phyloP scores from a whole-genome alignment of 2,797 vertebrate genomes.

The Garrulus glandarius region DNA sequence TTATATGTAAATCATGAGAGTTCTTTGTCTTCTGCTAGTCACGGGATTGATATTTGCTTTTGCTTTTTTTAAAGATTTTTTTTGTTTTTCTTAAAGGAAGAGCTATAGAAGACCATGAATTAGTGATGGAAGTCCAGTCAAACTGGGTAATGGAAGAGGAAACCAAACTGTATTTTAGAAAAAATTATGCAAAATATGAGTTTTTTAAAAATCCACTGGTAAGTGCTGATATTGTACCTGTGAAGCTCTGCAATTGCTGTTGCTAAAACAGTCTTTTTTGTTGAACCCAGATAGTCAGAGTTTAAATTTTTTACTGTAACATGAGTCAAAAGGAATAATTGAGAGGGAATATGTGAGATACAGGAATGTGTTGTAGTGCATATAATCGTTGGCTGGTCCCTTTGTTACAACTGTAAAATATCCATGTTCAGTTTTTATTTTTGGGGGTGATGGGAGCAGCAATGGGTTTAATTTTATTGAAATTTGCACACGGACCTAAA shows the following conservation, averaged over 20 bases:
- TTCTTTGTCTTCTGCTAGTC: background rate
- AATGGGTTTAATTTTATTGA: background rate
- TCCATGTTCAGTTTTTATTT: background rate
- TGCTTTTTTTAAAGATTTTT: background rate
- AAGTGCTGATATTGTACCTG: slow-evolving; percentile 51
- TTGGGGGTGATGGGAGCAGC: background rate
- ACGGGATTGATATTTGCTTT: background rate
- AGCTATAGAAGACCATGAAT: slow-evolving; percentile 95
- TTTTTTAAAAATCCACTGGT: slow-evolving; percentile 97
- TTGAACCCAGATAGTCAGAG: background rate
- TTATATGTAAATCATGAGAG: background rate
- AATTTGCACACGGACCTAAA: accelerated
- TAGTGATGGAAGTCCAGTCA: slow-evolving; percentile 89
- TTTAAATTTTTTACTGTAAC: background rate
- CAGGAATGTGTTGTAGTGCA: background rate
- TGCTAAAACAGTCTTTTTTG: background rate
- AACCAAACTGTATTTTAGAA: slow-evolving; percentile 91
- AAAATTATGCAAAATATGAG: slow-evolving; percentile 97
- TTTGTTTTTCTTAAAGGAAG: slow-evolving; percentile 79
- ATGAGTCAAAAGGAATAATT: background rate
- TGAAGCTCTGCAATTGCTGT: background rate
- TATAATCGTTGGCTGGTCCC: background rate
- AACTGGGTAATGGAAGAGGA: slow-evolving; percentile 90
- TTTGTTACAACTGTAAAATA: background rate
- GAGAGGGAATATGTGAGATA: background rate